Evolutionary conservation across 92 coral and sea anemone species (phyloP), one percentile per base, ranked within the genome.

Genomic region (Actinernus sp.): DNA sequence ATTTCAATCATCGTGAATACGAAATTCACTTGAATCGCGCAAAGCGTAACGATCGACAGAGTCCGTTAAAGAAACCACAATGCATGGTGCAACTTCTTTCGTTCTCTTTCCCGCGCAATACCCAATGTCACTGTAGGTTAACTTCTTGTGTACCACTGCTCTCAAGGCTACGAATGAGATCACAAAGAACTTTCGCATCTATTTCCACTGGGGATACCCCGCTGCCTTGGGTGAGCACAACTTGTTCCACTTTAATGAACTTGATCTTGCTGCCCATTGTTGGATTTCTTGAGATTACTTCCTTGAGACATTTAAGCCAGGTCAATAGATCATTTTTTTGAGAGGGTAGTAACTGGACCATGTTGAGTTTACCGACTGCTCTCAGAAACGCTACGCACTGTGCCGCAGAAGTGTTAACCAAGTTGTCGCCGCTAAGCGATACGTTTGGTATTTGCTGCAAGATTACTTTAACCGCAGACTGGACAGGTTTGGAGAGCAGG

Each of bases 371-470:
- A 8, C 31, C 30, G 6, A 65, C 44, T 20, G 31, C 19, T 10
- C 37, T 30, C 3, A 65, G 59, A 30, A 65, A 65, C 16, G 20
- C 25, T 6, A 65, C 26, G 40, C 49, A 48, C 1, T 51, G 54
- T 33, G 1, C 13, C 14, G 49, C 59, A 19, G 26, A n/a, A n/a
- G n/a, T n/a, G n/a, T n/a, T n/a, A n/a, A n/a, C n/a, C n/a, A n/a
- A n/a, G n/a, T n/a, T n/a, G n/a, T n/a, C n/a, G n/a, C n/a, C n/a
- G n/a, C n/a, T n/a, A n/a, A n/a, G n/a, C 2, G 69, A 43, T 18
- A 75, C 22, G 49, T 38, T 52, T 13, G 85, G 90, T 21, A 84
- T 76, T 41, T 51, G 66, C 14, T 56, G 32, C 38, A 75, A 47
- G 26, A 63, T 37, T 40, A 60, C 45, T 34, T 58, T 38, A 48